Conservation (phyloP, 2,113 vertebrate species). For the Grammomys surdaster region DNA sequence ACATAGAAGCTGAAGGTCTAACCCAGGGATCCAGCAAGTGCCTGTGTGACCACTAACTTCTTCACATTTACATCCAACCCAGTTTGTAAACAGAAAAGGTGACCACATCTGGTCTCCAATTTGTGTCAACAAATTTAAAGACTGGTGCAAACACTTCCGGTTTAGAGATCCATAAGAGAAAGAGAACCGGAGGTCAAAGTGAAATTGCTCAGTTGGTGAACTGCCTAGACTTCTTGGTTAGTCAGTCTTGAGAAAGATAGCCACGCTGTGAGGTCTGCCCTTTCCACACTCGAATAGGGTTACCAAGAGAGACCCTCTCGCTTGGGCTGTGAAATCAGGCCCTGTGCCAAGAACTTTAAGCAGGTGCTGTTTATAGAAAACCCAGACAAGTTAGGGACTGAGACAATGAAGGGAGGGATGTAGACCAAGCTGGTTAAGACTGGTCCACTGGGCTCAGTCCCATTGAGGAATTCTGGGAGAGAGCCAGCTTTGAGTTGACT, state of each 20-base stretch:
- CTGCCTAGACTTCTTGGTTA: neutral
- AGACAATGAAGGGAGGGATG: slow-evolving; percentile 19
- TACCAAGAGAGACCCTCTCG: neutral
- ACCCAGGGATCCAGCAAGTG: neutral
- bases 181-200: slow-evolving; percentile 7
- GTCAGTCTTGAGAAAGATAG: slow-evolving; percentile 2
- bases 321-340: neutral
- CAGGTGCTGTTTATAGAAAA: neutral
- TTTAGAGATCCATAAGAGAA: slow-evolving; percentile 33
- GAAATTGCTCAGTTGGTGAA: slow-evolving; percentile 11
- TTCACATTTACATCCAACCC: neutral
- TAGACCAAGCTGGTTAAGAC: neutral
- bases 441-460: neutral
- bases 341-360: neutral
- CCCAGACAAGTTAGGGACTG: neutral
- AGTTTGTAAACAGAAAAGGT: slow-evolving; percentile 19
- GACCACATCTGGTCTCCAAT: neutral
- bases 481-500: neutral
- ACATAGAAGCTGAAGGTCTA: neutral
- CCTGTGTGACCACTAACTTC: neutral
- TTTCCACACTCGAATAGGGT: neutral
- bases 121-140: slow-evolving; percentile 43
- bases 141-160: neutral
- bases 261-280: neutral
- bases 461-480: neutral